These are phyloP conservation scores for Microtus ochrogaster DNA, from an alignment of 2,113 vertebrate species.

Conservation along the genomic window DNA sequence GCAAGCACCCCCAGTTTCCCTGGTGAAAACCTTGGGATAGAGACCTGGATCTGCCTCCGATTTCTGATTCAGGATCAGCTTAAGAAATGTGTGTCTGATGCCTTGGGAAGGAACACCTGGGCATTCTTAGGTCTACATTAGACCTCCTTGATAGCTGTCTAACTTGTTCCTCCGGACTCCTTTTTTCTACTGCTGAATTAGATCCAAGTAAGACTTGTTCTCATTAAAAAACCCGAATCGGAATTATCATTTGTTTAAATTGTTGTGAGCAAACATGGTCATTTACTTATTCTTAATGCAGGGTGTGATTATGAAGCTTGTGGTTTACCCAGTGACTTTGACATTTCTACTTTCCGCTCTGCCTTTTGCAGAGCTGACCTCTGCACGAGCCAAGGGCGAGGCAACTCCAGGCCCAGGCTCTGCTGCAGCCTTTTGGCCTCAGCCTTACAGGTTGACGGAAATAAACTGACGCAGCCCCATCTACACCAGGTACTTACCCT, in stretches of 20 bases:
- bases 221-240: conserved; percentile 49
- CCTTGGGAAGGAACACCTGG: background rate
- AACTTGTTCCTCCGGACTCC: background rate
- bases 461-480: background rate
- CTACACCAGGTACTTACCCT: background rate
- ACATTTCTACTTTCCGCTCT: conserved; percentile 39
- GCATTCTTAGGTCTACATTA: background rate
- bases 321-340: background rate
- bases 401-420: background rate
- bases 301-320: conserved; percentile 17
- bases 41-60: background rate
- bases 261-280: conserved; percentile 16
- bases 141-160: background rate
- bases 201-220: conserved; percentile 48
- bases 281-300: conserved; percentile 33
- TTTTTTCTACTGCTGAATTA: conserved; percentile 29
- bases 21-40: background rate
- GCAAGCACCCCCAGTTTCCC: background rate
- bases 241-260: conserved; percentile 63
- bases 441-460: background rate
- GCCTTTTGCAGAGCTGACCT: background rate
- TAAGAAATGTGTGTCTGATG: background rate
- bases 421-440: background rate
- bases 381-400: background rate
- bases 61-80: background rate